Evolutionary conservation across 2,113 vertebrate species (phyloP), one percentile per base, ranked within the genome.

Genomic region (Hoplias malabaricus): DNA sequence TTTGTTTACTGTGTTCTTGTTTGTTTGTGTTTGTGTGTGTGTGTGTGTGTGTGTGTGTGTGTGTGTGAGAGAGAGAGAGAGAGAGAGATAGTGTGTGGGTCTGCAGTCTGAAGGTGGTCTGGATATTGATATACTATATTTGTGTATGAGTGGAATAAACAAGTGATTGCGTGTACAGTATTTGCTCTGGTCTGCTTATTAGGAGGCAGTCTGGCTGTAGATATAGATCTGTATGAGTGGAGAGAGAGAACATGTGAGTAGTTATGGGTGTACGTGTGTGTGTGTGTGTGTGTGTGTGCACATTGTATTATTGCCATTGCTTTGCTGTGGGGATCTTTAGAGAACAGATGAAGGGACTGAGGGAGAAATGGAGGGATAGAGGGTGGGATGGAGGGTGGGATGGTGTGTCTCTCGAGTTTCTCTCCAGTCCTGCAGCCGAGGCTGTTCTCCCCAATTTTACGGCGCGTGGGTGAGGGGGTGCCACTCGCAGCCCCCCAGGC

Each of bases 371-470:
- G 10, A 53, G 23, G 42, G 5, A 33, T 29, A 13, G 11, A 36
- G 21, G 42, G 73, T 27, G 31, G 25, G 57, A 12, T 13, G 62
- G 70, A 56, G 48, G 9, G 75, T 84, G 86, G 88, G 83, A 73
- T 84, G 86, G 87, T 91, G 80, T 91, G 81, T 93, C 86, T 92
- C 85, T 91, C 88, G 87, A 88, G 87, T 93, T 87, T 93, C 90
- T 92, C 91, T 92, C 88, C 91, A 92, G 91, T 89, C 90, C 87
- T 82, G 91, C 88, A 91, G 91, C 86, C 88, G 90, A 90, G 87
- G 88, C 84, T 89, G 84, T 86, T 84, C 73, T 81, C 84, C 74
- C 85, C 81, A 82, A 63, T 33, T 74, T 82, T 68, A 72, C 84
- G 86, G 81, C 86, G 86, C 90, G 88, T 88, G 73, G 61, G 67